Evolutionary conservation across 2,113 vertebrate species (phyloP).

Genomic region (Ceyx cyanopectus): DNA sequence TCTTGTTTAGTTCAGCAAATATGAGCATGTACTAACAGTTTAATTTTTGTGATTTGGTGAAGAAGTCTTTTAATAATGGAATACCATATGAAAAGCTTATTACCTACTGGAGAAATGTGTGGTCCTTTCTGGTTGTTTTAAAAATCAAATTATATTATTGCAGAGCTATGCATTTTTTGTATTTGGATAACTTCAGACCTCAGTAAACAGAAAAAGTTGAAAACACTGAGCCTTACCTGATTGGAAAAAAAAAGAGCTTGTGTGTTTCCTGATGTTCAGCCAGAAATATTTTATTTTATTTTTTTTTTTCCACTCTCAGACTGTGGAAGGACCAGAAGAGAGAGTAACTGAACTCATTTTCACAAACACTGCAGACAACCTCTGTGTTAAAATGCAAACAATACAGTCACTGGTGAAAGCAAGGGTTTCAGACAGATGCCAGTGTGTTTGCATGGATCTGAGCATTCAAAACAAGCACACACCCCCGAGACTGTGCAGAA

Average conservation of each 20-base stretch:
- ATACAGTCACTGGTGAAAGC: neutral
- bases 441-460: neutral
- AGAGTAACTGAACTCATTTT: neutral
- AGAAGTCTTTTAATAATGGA: neutral
- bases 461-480: neutral
- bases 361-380: neutral
- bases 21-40: neutral
- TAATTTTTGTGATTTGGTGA: constrained; percentile 3
- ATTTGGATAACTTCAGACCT: neutral
- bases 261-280: neutral
- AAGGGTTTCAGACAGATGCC: neutral
- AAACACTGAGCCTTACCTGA: neutral
- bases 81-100: neutral
- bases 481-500: neutral
- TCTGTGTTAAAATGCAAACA: neutral
- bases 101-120: neutral
- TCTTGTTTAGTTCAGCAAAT: neutral
- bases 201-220: neutral
- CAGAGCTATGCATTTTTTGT: neutral
- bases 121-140: neutral
- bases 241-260: neutral
- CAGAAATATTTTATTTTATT: neutral
- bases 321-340: neutral
- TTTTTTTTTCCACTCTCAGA: neutral
- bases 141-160: neutral